Percentiles rank a stretch among this genome's conserved stretches.
Evolutionary conservation across 1,140 invertebrate genomes (phyloP).

Genomic region (Conus betulinus): DNA sequence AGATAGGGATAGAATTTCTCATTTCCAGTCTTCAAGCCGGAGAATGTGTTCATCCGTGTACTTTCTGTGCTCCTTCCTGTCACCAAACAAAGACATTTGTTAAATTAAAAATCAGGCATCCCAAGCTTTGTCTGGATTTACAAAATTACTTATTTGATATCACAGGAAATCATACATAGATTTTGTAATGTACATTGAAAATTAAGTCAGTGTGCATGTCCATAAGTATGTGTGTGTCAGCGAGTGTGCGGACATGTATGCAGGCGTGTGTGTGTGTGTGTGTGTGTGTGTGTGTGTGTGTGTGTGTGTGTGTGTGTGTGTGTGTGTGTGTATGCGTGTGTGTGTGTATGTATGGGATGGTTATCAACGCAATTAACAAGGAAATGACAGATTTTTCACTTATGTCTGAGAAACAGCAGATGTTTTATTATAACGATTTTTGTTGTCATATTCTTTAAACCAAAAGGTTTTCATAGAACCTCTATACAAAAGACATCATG

Average conservation of each 20-base stretch:
- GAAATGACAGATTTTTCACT: no score
- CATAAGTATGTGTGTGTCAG: background rate
- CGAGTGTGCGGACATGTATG: background rate
- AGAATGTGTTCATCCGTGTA: conserved; percentile 68
- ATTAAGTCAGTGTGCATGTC: no score
- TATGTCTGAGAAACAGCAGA: background rate
- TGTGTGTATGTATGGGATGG: background rate
- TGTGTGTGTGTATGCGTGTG: background rate
- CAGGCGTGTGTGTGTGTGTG: background rate
- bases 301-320: background rate
- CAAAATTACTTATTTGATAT: no score
- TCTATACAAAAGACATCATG: no score
- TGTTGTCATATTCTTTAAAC: no score
- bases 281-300: background rate
- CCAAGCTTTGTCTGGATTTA: background rate
- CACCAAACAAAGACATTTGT: background rate
- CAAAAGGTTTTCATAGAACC: no score
- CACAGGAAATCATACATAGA: no score
- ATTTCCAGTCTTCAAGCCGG: conserved; percentile 56
- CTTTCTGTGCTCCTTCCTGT: conserved; percentile 69
- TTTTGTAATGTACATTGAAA: no score
- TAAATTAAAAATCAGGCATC: no score
- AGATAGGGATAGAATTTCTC: conserved; percentile 66
- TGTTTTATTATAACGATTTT: no score
- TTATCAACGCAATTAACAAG: no score